Conservation (phyloP, 2,113 vertebrate species). For the Hydropotes inermis region DNA sequence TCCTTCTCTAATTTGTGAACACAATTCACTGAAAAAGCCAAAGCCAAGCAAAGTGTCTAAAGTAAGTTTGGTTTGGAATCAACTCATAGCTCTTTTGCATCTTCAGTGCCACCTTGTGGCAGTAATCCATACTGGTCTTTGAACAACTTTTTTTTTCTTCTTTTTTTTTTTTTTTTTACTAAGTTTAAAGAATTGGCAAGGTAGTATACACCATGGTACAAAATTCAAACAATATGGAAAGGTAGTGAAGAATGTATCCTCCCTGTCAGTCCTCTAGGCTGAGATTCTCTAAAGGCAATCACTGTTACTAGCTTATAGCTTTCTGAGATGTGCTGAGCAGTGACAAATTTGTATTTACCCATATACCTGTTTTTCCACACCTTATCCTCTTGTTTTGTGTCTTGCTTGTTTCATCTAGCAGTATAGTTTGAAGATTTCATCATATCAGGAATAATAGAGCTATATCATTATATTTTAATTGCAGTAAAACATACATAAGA, state of each 20-base stretch:
- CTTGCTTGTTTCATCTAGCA: slow-evolving; percentile 6
- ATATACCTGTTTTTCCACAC: not conserved
- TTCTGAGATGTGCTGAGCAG: not conserved
- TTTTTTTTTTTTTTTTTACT: not conserved
- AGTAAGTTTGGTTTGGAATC: not conserved
- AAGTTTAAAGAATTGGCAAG: not conserved
- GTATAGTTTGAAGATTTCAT: not conserved
- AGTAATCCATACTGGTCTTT: not conserved
- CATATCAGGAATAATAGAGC: not conserved
- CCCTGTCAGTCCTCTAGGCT: not conserved
- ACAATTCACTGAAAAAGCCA: not conserved
- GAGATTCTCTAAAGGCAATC: not conserved
- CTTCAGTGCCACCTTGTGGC: not conserved
- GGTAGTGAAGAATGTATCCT: not conserved
- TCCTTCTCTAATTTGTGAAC: not conserved
- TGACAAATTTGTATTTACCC: not conserved
- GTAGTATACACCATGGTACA: not conserved
- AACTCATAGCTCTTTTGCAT: not conserved
- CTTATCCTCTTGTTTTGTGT: not conserved
- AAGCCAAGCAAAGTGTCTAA: not conserved
- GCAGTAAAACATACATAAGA: not conserved
- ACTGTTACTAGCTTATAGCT: not conserved
- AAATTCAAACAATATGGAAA: not conserved
- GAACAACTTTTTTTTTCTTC: not conserved
- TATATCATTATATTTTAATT: slow-evolving; percentile 10